Conservation (phyloP, 2,888 invertebrate species). For the Trisateles emortualis region DNA sequence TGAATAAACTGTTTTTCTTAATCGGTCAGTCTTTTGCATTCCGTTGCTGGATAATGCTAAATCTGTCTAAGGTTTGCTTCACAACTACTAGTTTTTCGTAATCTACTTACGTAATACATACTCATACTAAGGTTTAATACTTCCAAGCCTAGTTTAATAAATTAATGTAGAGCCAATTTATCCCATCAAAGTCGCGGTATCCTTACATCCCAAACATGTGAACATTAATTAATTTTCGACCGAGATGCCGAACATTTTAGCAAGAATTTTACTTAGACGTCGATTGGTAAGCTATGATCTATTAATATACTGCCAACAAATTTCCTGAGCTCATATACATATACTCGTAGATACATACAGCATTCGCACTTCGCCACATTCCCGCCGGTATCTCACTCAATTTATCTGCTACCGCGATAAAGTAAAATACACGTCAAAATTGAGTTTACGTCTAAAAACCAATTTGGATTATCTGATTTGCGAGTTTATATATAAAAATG, state of each 20-base stretch:
- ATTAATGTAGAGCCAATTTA: not conserved
- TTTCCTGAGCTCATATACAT: slow-evolving; percentile 42
- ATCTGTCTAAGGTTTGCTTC: too few relatives aligned
- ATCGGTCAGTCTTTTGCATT: too few relatives aligned
- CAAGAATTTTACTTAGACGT: slow-evolving; percentile 17
- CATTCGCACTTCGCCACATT: slow-evolving; percentile 64
- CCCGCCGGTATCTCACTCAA: slow-evolving; percentile 74
- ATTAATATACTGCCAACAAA: slow-evolving; percentile 38
- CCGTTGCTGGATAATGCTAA: too few relatives aligned
- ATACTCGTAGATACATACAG: slow-evolving; percentile 39
- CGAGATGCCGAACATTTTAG: slow-evolving; percentile 13
- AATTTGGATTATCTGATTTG: slow-evolving; percentile 85
- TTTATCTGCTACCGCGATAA: slow-evolving; percentile 81
- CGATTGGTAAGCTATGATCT: slow-evolving; percentile 27
- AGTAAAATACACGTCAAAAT: slow-evolving; percentile 82
- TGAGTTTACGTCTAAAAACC: slow-evolving; percentile 84
- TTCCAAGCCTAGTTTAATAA: not conserved
- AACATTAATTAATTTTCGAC: slow-evolving; percentile 14
- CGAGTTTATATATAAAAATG: slow-evolving; percentile 75
- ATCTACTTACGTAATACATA: too few relatives aligned
- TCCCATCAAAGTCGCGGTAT: slow-evolving; percentile 4
- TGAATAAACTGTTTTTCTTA: too few relatives aligned
- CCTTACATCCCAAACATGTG: not conserved
- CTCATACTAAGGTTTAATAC: not conserved
- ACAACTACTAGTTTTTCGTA: too few relatives aligned